phyloP scores from a whole-genome alignment of 2,797 vertebrate genomes.

The Vireo griseus region DNA sequence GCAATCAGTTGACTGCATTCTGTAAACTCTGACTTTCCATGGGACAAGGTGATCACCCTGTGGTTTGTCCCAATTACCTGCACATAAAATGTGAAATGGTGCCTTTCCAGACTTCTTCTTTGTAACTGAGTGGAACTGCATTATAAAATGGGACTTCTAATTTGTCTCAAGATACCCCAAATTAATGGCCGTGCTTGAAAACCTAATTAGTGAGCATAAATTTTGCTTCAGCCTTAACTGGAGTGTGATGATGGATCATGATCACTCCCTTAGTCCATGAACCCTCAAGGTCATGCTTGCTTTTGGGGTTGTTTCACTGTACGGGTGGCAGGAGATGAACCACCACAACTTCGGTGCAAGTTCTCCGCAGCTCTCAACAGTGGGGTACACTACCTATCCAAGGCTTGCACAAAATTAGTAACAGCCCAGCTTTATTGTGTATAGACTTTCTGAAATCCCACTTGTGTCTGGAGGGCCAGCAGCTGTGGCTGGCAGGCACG shows the following conservation, averaged over 20 bases:
- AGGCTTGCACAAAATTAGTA: background rate
- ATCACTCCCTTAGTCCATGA: background rate
- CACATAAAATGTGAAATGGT: background rate
- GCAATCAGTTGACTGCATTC: background rate
- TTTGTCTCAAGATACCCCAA: background rate
- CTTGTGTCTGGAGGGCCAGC: background rate
- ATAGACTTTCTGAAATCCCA: background rate
- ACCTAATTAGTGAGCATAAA: background rate
- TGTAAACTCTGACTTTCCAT: background rate
- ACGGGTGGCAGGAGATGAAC: background rate
- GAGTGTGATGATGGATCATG: background rate
- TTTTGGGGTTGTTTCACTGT: background rate
- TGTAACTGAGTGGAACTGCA: background rate
- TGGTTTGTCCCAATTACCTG: background rate
- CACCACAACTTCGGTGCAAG: background rate
- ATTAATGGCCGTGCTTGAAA: background rate
- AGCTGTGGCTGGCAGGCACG: slow-evolving; percentile 57
- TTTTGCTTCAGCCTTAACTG: background rate
- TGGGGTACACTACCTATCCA: background rate
- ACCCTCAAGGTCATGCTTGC: background rate
- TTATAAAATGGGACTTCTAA: background rate
- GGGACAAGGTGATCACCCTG: background rate
- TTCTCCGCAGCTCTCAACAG: background rate
- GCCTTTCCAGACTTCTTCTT: background rate
- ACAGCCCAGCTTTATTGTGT: background rate